Evolutionary conservation across 1,140 invertebrate species (phyloP).

Genomic region (Dufourea novaeangliae): DNA sequence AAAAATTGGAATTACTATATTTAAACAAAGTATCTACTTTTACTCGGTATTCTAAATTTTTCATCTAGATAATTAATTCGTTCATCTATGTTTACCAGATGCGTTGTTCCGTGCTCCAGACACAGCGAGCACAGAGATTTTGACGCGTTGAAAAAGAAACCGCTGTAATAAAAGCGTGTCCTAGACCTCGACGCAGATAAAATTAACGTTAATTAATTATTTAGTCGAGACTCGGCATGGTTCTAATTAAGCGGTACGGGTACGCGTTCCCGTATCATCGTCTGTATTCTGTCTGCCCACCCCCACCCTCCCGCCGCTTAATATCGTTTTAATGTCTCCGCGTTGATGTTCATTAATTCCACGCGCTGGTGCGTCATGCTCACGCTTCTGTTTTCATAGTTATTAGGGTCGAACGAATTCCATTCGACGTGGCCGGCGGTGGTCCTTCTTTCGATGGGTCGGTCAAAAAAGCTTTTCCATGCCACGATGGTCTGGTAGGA

Average conservation of each 20-base stretch:
- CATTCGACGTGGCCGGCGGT: neutral
- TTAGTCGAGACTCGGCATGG: neutral
- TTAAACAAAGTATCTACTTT: too few relatives aligned
- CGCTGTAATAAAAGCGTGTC: neutral
- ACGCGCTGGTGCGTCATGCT: neutral
- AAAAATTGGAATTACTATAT: too few relatives aligned
- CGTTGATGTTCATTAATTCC: slow-evolving; percentile 27
- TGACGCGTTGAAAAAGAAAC: neutral
- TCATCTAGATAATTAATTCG: too few relatives aligned
- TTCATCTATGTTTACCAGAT: neutral
- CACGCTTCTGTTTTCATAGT: slow-evolving; percentile 6
- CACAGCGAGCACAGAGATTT: neutral
- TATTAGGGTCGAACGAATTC: slow-evolving; percentile 1
- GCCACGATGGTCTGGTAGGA: neutral
- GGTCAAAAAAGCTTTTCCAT: neutral
- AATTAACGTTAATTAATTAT: slow-evolving; percentile 33
- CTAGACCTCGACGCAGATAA: neutral
- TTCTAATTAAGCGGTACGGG: slow-evolving; percentile 26
- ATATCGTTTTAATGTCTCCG: slow-evolving; percentile 9
- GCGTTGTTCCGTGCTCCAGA: neutral
- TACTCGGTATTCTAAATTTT: too few relatives aligned
- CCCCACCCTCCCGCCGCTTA: neutral
- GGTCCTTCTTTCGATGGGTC: neutral
- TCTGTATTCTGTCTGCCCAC: neutral
- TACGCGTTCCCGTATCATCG: neutral